Evolutionary conservation across 2,797 vertebrate species (phyloP), one percentile per base, ranked within the genome.

Genomic region (Poeciliopsis gracilis): DNA sequence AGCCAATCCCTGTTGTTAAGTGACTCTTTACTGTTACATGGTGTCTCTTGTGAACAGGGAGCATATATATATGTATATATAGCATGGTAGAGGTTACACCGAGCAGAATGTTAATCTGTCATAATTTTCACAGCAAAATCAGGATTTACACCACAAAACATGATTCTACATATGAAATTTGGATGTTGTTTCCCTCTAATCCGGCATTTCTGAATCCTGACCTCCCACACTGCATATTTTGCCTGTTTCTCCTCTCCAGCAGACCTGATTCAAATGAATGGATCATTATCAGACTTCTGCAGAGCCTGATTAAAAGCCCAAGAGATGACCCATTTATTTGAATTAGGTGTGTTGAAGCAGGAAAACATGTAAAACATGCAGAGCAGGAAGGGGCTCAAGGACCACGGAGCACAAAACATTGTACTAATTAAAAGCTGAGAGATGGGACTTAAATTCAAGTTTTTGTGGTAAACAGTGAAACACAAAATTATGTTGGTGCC

Each of bases 331-430:
- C 69, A 77, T 77, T 72, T 77, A 78, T 78, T 61, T 49, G 70
- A 73, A 73, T 72, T 78, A 72, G 69, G 51, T 72, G 69, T 72
- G 69, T 33, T 25, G 30, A 57, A 78, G 77, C 43, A 72, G 77
- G 77, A 43, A 72, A 78, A 33, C 77, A 78, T 78, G 53, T 61
- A 72, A 78, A 78, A 78, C 53, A 72, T 59, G 76, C 69, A 77
- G 23, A 59, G 53, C 59, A 33, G 23, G 47, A 25, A 16, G 72
- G 36, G 36, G 30, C 30, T 33, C n/a, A 20, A 51, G 20, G 71
- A 23, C 41, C 46, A 28, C 3, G 18, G 51, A n/a, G 23, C 30
- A 38, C 36, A 51, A 53, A 43, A 30, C 28, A 53, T 49, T 28
- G 0, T 16, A 41, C 45, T 49, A 38, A 78, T 78, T 36, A 72